Evolutionary conservation across 2,113 vertebrate genomes (phyloP), one percentile per base, ranked within the genome.

Genomic region (Phylloscopus trochilus): DNA sequence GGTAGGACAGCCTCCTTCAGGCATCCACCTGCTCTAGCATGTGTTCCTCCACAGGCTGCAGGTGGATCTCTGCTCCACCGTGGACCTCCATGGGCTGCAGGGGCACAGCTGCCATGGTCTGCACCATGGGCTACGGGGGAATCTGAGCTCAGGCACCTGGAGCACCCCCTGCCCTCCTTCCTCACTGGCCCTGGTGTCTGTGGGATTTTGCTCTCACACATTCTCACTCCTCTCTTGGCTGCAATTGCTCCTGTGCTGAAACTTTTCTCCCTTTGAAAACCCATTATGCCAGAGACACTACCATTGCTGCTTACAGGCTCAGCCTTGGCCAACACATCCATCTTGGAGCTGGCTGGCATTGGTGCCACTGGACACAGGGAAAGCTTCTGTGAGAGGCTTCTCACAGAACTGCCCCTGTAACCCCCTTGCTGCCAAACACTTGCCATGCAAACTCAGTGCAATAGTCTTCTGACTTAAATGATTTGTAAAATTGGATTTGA

Each of bases 281-380:
- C 26, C 23, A 2, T 63, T 58, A 11, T 88, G 44, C 39, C 9
- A 58, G 37, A 63, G 20, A 15, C 18, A 16, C 7, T 27, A 11
- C 9, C 11, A 10, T 15, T 7, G 3, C 33, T 9, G 3, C 28
- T 35, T 11, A 51, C 24, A 39, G 39, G 19, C n/a, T 75, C 1
- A 1, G 27, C 20, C 35, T 66, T 59, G 68, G 10, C 51, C 31
- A 39, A 31, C 0, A 0, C 11, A 27, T 52, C 53, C 9, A 3
- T 53, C 56, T 60, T 59, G 51, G 35, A 80, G 31, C 17, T 0
- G 0, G 17, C 18, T 60, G 39, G 9, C n/a, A 11, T 15, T 53
- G 49, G 5, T 28, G 75, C 27, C 49, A 5, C 1, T 13, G 20
- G 46, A 39, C 35, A 26, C 1, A 31, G 24, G 16, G 35, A 51